These are phyloP conservation scores for Dicyrtomina minuta DNA, from an alignment of 2,888 invertebrate genomes.

Conservation along the genomic window DNA sequence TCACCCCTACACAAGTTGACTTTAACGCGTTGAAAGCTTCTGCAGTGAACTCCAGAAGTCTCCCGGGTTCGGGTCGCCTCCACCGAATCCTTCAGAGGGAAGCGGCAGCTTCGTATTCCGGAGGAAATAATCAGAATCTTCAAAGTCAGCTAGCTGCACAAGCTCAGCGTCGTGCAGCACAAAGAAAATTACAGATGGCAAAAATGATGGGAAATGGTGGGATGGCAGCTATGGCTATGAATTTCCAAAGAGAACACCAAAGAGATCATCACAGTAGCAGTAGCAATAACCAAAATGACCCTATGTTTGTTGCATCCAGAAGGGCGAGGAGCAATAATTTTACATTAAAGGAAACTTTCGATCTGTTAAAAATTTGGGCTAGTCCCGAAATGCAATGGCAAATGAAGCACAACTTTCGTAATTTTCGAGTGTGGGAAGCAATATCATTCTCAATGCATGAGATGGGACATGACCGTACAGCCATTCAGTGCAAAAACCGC, in stretches of 20 bases:
- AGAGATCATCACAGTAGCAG: constrained; percentile 34
- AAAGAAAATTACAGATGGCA: constrained; percentile 49
- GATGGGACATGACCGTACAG: constrained; percentile 52
- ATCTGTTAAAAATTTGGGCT: constrained; percentile 53
- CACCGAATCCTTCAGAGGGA: constrained; percentile 41
- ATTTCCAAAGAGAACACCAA: constrained; percentile 39
- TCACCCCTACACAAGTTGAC: constrained; percentile 40
- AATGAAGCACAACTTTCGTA: constrained; percentile 51
- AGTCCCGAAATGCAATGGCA: constrained; percentile 53
- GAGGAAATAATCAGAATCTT: constrained; percentile 15
- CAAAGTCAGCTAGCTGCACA: constrained; percentile 29
- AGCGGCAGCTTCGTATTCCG: constrained; percentile 21
- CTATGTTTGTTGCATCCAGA: constrained; percentile 50
- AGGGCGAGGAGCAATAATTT: constrained; percentile 53
- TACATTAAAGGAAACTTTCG: constrained; percentile 52
- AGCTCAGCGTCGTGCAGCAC: constrained; percentile 44
- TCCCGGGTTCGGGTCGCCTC: constrained; percentile 34
- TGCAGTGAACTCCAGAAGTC: constrained; percentile 7
- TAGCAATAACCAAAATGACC: constrained; percentile 46
- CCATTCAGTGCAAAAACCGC: constrained; percentile 53
- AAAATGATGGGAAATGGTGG: constrained; percentile 51
- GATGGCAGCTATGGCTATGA: constrained; percentile 35
- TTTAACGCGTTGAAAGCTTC: constrained; percentile 15
- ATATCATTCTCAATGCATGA: constrained; percentile 53
- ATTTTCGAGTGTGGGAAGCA: constrained; percentile 53